A percentile compares a stretch with the other conserved stretches of the same genome.
Conservation (phyloP, 2,113 vertebrate genomes). For the Silurus glanis region DNA sequence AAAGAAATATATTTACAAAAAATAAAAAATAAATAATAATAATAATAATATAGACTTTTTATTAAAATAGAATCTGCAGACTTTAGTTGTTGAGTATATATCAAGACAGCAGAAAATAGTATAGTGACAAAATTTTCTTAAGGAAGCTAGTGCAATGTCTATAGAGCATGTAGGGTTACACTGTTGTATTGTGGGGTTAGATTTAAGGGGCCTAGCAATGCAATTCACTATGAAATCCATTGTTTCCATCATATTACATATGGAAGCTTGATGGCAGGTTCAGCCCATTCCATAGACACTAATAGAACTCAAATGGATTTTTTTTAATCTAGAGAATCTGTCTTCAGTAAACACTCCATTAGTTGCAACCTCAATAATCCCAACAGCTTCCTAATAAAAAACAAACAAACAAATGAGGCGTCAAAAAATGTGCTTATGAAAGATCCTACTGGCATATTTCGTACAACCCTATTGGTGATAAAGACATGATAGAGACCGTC, state of each 20-base stretch:
- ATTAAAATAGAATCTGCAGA: not conserved
- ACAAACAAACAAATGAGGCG: too few relatives aligned
- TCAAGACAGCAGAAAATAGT: not conserved
- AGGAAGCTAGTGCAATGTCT: not conserved
- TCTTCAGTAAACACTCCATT: not conserved
- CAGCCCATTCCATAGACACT: not conserved
- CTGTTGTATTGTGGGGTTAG: not conserved
- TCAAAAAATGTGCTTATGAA: not conserved
- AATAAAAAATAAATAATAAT: not conserved
- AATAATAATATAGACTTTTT: not conserved
- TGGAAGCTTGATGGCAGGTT: not conserved
- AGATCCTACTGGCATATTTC: conserved; percentile 1
- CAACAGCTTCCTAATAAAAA: not conserved
- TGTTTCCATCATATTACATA: not conserved
- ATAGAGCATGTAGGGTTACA: not conserved
- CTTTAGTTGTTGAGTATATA: not conserved
- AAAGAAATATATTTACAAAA: not conserved
- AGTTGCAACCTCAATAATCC: not conserved
- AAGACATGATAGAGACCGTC: not conserved
- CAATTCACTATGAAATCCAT: not conserved
- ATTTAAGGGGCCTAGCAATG: not conserved
- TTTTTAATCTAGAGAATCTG: not conserved
- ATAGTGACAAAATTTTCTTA: not conserved
- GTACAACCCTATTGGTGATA: not conserved
- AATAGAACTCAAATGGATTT: not conserved